Conservation (phyloP, 2,113 vertebrate genomes). For the Podiceps cristatus region DNA sequence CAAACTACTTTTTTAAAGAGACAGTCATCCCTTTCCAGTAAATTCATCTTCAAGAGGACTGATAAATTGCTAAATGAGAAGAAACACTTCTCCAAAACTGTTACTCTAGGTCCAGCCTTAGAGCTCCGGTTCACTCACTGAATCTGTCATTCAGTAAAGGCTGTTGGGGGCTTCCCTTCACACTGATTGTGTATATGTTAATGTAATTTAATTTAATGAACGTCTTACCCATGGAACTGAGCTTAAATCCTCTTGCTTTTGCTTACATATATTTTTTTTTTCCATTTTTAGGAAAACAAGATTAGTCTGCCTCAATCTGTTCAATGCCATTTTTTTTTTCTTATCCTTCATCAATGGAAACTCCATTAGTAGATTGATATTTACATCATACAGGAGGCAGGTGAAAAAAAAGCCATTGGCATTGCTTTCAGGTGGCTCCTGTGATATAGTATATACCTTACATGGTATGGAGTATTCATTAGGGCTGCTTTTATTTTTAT, state of each 20-base stretch:
- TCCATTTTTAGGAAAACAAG: constrained; percentile 35
- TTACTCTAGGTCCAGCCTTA: constrained; percentile 52
- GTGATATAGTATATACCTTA: background rate
- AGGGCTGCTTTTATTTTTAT: constrained; percentile 62
- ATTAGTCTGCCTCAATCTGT: constrained; percentile 47
- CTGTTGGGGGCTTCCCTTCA: constrained; percentile 51
- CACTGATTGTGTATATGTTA: constrained; percentile 46
- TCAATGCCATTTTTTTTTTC: background rate
- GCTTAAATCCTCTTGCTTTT: constrained; percentile 34
- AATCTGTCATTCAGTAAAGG: constrained; percentile 2
- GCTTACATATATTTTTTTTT: constrained; percentile 12
- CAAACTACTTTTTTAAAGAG: constrained; percentile 77
- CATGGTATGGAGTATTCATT: constrained; percentile 15
- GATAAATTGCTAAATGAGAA: constrained; percentile 35
- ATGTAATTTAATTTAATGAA: constrained; percentile 63
- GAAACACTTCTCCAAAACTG: constrained; percentile 32
- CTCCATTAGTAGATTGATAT: constrained; percentile 45
- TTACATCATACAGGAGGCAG: constrained; percentile 1
- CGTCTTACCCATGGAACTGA: background rate
- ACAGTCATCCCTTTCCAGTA: constrained; percentile 47
- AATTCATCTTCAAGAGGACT: constrained; percentile 19
- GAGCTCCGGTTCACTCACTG: background rate
- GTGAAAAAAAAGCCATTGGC: background rate
- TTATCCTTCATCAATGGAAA: constrained; percentile 24
- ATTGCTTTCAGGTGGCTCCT: background rate